Evolutionary conservation across 2,797 vertebrate species (phyloP), one percentile per base, ranked within the genome.

Genomic region (Anomalospiza imberbis): DNA sequence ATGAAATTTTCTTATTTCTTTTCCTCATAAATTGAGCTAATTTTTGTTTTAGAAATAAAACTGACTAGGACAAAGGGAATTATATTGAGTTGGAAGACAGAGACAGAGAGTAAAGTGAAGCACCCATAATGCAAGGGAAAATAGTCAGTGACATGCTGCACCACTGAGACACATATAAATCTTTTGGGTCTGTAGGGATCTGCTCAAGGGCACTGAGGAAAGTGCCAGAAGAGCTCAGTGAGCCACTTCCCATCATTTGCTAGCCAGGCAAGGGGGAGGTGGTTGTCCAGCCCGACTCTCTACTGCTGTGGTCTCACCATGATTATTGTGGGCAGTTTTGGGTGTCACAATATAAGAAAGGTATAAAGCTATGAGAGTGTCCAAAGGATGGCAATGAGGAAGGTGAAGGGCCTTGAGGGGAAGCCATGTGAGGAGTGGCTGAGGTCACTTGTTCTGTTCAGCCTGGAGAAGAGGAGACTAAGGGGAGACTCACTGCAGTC

Each of bases 21-120:
- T 95, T 83, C 57, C 38, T 73, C 32, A 80, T 77, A 65, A 96
- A 94, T 58, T 91, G 17, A 94, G 38, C 5, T 88, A 65, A 78
- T 95, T 97, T 88, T 75, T 93, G 84, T 87, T 94, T 88, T 44
- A 85, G 71, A 83, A 93, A 80, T 57, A 86, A 70, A 91, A 67
- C 20, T 82, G 55, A 85, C n/a, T 66, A 72, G 20, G 54, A 32
- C 16, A 87, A 96, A 93, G 29, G 85, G 47, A 82, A 75, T 91
- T 89, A 84, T 65, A 77, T 47, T 71, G 38, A 75, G 16, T 53
- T 84, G 47, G 45, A 72, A 84, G 17, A 34, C 13, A 45, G 20
- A 65, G 29, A 31, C 21, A 13, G 36, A 6, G 6, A 38, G 18
- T 14, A 36, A 25, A 72, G 57, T 66, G 26, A 72, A 84, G 15